These are phyloP conservation scores for Boulengeromyrus knoepffleri DNA, from an alignment of 2,113 vertebrate genomes.

Conservation along the genomic window DNA sequence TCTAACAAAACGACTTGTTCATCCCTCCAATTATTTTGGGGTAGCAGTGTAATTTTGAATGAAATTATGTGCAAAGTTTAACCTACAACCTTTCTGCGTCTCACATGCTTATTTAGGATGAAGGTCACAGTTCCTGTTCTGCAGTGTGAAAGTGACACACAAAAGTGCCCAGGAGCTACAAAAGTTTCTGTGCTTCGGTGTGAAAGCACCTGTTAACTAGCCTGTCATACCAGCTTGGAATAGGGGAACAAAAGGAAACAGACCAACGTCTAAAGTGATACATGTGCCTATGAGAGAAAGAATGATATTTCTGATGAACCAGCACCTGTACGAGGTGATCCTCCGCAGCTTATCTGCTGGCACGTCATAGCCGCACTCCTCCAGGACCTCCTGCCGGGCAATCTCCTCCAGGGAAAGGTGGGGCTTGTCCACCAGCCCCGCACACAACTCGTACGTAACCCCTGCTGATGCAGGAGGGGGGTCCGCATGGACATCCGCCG, in stretches of 20 bases:
- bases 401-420: conserved; percentile 78
- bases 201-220: too few species aligned
- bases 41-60: too few species aligned
- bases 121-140: too few species aligned
- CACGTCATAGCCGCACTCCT: conserved; percentile 85
- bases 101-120: too few species aligned
- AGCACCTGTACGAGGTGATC: conserved; percentile 80
- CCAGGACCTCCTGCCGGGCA: conserved; percentile 77
- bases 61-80: too few species aligned
- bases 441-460: conserved; percentile 83
- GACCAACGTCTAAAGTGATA: neutral
- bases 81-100: too few species aligned
- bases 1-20: too few species aligned
- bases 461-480: conserved; percentile 65
- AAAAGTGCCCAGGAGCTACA: too few species aligned
- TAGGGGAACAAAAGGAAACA: neutral
- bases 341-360: conserved; percentile 58
- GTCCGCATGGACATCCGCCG: conserved; percentile 35
- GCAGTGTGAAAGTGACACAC: too few species aligned
- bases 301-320: neutral
- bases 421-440: conserved; percentile 84
- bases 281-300: neutral
- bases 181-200: too few species aligned
- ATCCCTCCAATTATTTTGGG: too few species aligned
- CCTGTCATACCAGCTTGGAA: neutral